Conservation (phyloP, 1,140 invertebrate genomes). For the Fopius arisanus region DNA sequence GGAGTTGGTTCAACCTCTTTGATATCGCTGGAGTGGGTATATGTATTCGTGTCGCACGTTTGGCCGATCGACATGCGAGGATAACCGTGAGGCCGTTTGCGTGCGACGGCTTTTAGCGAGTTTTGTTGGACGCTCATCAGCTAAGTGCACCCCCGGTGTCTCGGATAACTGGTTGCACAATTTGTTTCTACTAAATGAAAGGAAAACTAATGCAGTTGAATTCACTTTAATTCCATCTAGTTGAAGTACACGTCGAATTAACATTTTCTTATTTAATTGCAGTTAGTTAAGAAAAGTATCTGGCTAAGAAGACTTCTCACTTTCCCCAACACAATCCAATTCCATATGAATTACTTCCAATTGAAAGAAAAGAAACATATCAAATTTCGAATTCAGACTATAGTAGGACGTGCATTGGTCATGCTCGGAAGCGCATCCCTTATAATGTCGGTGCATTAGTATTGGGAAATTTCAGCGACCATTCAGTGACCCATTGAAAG, state of each 20-base stretch:
- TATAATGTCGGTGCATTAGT: too few relatives aligned
- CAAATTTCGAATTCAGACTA: too few relatives aligned
- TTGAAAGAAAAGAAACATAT: too few relatives aligned
- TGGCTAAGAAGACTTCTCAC: too few relatives aligned
- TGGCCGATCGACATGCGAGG: slow-evolving; percentile 9
- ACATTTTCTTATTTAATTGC: not conserved
- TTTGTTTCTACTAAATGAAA: slow-evolving; percentile 55
- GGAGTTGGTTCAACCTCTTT: slow-evolving; percentile 8
- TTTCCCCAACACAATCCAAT: too few relatives aligned
- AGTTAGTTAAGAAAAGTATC: too few relatives aligned
- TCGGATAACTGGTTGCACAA: slow-evolving; percentile 42
- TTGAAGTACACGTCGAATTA: not conserved
- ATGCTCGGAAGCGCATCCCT: too few relatives aligned
- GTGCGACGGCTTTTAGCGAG: slow-evolving; percentile 39
- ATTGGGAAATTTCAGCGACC: too few relatives aligned
- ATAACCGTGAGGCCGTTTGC: slow-evolving; percentile 43
- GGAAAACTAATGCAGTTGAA: slow-evolving; percentile 32
- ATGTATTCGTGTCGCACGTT: slow-evolving; percentile 6
- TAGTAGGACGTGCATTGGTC: too few relatives aligned
- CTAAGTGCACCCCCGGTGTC: slow-evolving; percentile 51
- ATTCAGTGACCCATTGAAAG: too few relatives aligned
- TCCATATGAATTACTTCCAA: too few relatives aligned
- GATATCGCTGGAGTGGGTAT: not conserved
- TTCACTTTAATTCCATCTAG: not conserved
- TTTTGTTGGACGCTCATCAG: slow-evolving; percentile 48